Evolutionary conservation across 1,140 invertebrate genomes (phyloP), one percentile per base, ranked within the genome.

Genomic region (Drosophila ambigua): DNA sequence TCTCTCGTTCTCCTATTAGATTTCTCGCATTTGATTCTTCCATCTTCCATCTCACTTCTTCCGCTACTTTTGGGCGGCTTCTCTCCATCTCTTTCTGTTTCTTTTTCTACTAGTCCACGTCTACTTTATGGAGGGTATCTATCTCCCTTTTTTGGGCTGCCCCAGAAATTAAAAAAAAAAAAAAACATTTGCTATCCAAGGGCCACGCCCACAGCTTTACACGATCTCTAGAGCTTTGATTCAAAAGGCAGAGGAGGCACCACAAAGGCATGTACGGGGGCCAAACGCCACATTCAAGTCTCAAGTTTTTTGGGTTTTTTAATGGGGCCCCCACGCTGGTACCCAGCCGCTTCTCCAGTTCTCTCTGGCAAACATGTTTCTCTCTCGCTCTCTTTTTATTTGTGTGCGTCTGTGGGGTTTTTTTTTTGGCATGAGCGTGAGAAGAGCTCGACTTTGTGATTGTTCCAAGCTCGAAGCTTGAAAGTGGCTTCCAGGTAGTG

Each of bases 401-500:
- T 9, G 28, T 5, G 45, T 57, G 26, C 35, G 11, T 31, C 5
- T 41, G 20, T 20, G 20, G 20, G 20, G 20, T 11, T 39, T 50
- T 45, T 50, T 45, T 62, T 63, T 54, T 51, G 46, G 66, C 45
- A 62, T 5, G 35, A 77, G 68, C 82, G 82, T 85, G 81, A 85
- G 81, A 85, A 83, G 59, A 39, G 35, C 35, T 13, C 65, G 45
- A 44, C 57, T 54, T 52, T 53, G 57, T 52, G 45, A 54, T 48
- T 62, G 60, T 46, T 28, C 59, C 26, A 57, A 41, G 49, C 35
- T 61, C 62, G 39, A 46, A 44, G 28, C 62, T 39, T 39, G 35
- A 39, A 39, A 39, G 11, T 39, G 35, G 35, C 35, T 39, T 13
- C 11, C 35, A 39, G 35, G 35, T 2, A 39, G 35, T 11, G 35